Evolutionary conservation across 2,113 vertebrate species (phyloP).

Genomic region (Mirza zaza): DNA sequence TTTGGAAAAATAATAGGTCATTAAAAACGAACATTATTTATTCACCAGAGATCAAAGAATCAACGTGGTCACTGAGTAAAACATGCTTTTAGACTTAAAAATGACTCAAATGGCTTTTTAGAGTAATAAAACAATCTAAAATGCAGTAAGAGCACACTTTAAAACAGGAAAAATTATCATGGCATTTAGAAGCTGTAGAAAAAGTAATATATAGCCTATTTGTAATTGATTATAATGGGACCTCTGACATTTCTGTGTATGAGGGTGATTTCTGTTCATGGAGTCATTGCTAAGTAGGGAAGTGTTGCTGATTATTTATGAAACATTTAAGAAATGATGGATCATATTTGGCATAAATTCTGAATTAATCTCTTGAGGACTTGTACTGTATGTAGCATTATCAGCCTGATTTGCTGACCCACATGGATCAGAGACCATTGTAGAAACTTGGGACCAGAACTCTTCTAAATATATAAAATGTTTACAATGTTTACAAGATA

Average conservation of each 20-base stretch:
- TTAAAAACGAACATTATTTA: conserved; percentile 65
- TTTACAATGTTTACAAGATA: background rate
- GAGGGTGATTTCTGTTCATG: background rate
- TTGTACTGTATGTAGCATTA: background rate
- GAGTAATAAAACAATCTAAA: conserved; percentile 60
- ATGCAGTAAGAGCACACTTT: background rate
- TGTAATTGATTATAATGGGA: conserved; percentile 32
- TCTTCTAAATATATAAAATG: background rate
- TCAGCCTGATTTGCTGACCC: background rate
- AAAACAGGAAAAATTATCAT: conserved; percentile 35
- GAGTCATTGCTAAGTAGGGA: background rate
- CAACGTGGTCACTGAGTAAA: conserved; percentile 46
- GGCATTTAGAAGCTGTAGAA: conserved; percentile 56
- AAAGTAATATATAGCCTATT: conserved; percentile 31
- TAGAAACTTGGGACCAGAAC: background rate
- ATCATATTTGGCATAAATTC: background rate
- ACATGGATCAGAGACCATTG: background rate
- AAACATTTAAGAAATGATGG: conserved; percentile 16
- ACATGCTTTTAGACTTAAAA: conserved; percentile 59
- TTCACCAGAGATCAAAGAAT: conserved; percentile 59
- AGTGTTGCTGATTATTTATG: conserved; percentile 12
- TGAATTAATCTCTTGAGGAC: conserved; percentile 25
- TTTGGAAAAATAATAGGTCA: conserved; percentile 56
- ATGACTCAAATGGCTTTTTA: conserved; percentile 63
- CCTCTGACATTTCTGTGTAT: conserved; percentile 33